These are phyloP conservation scores for Rhamphomyia laevipes DNA, from an alignment of 2,888 invertebrate species.

Conservation along the genomic window DNA sequence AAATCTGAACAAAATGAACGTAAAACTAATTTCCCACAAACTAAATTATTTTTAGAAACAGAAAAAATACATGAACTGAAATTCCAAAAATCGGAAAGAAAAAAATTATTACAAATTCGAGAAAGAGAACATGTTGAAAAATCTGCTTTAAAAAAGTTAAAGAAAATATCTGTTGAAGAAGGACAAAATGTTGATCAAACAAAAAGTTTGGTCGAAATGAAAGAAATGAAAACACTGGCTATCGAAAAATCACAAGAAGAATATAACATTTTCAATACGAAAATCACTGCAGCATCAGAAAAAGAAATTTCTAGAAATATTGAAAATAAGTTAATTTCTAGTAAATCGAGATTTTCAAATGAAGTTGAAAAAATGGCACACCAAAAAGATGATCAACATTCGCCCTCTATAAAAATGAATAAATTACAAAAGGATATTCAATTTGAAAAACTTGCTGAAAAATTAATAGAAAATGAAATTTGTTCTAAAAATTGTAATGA, in stretches of 20 bases:
- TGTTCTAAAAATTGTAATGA: too few species aligned
- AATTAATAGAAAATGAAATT: not conserved
- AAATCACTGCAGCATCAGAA: not conserved
- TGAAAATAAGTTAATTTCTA: too few species aligned
- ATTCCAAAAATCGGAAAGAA: constrained; percentile 2
- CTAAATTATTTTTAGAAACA: not conserved
- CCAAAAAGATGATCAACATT: too few species aligned
- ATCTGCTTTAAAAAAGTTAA: constrained; percentile 8
- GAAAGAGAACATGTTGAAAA: constrained; percentile 5
- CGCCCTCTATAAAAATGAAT: too few species aligned
- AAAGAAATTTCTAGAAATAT: too few species aligned
- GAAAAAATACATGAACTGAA: not conserved
- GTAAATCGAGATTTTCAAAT: too few species aligned
- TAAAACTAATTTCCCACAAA: too few species aligned
- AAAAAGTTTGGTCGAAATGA: not conserved
- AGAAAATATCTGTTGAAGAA: too few species aligned
- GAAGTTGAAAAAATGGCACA: too few species aligned
- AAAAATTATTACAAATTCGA: not conserved
- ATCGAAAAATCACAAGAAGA: constrained; percentile 17
- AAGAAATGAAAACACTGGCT: constrained; percentile 7
- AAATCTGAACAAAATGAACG: too few species aligned
- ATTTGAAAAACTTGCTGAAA: not conserved
- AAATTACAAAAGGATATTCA: too few species aligned
- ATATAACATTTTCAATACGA: constrained; percentile 19
- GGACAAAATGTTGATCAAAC: too few species aligned